These are phyloP conservation scores for Corydoras maculifer DNA, from an alignment of 2,113 vertebrate species.

Conservation along the genomic window DNA sequence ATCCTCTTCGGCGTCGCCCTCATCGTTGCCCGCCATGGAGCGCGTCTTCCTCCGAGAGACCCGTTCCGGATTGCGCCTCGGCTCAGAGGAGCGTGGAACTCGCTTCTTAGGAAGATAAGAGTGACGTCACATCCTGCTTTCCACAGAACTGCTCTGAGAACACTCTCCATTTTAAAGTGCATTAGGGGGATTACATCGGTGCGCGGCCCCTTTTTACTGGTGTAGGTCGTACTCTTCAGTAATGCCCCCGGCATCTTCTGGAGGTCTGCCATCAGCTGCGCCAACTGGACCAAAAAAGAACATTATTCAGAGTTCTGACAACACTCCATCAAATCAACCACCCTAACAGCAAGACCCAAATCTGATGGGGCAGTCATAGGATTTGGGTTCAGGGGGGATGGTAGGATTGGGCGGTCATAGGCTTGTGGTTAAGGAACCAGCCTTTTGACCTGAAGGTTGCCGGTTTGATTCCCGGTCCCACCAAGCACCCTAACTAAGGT, in stretches of 20 bases:
- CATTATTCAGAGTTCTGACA: too few species aligned
- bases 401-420: too few species aligned
- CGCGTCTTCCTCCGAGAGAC: constrained; percentile 38
- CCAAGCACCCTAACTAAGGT: too few species aligned
- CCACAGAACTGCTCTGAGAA: too few species aligned
- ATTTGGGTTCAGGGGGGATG: too few species aligned
- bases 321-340: too few species aligned
- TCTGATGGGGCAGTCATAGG: too few species aligned
- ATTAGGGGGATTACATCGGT: constrained; percentile 1
- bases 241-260: constrained; percentile 40
- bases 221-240: not conserved
- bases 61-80: constrained; percentile 40
- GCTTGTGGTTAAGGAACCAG: too few species aligned
- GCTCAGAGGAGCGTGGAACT: constrained; percentile 1
- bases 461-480: too few species aligned
- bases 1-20: constrained; percentile 2
- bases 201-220: not conserved
- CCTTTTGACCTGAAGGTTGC: too few species aligned
- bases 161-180: not conserved
- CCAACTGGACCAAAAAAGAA: constrained; percentile 32
- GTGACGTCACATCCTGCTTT: not conserved
- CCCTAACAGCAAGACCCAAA: too few species aligned
- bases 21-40: constrained; percentile 28
- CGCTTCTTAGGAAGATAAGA: not conserved
- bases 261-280: constrained; percentile 48